Percentiles rank a stretch among this genome's conserved stretches.
These are phyloP conservation scores for Ellobius talpinus DNA, from an alignment of 2,113 vertebrate genomes.

Conservation along the genomic window DNA sequence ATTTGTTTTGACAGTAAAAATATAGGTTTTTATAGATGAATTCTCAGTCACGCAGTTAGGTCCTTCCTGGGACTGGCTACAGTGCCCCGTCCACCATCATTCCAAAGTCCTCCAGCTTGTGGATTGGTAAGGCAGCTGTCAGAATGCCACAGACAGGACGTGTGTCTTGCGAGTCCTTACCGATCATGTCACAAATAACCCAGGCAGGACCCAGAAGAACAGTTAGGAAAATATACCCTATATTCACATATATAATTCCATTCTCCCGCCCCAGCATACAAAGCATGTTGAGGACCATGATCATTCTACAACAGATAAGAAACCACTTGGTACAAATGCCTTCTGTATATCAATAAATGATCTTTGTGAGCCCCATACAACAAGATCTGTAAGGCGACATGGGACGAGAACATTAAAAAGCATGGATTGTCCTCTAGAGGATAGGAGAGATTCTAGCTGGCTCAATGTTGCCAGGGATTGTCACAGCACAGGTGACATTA, in stretches of 20 bases:
- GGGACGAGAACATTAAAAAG: background rate
- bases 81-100: background rate
- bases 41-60: background rate
- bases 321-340: conserved; percentile 10
- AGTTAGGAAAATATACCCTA: conserved; percentile 49
- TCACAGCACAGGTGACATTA: background rate
- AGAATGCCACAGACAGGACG: background rate
- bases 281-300: background rate
- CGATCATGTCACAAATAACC: background rate
- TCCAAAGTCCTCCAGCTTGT: background rate
- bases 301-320: background rate
- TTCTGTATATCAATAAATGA: background rate
- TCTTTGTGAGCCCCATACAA: background rate
- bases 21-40: background rate
- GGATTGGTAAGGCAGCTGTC: background rate
- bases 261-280: background rate
- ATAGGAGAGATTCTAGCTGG: background rate
- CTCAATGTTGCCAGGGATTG: fast-evolving
- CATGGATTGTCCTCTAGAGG: background rate
- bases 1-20: conserved; percentile 44
- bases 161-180: background rate
- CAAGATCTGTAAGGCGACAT: conserved; percentile 56
- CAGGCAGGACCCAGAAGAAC: background rate
- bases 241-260: background rate
- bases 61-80: background rate